phyloP scores from a whole-genome alignment of 2,113 vertebrate genomes.

The Lepus europaeus region DNA sequence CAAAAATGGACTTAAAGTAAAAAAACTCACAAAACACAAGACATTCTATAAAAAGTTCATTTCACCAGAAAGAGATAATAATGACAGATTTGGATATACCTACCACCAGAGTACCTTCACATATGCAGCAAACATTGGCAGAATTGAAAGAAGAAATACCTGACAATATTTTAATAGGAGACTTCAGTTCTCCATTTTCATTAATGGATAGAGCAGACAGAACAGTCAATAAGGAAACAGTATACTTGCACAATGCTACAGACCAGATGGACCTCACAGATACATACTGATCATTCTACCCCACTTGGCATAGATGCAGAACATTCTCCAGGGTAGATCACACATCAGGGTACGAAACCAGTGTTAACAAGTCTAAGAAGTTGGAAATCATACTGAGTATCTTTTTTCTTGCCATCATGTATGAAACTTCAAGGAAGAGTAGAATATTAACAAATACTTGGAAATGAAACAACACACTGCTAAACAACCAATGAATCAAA shows the following conservation, averaged over 20 bases:
- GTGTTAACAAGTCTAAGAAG: neutral
- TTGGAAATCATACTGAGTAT: neutral
- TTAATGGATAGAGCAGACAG: neutral
- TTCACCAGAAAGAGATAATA: neutral
- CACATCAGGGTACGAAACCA: neutral
- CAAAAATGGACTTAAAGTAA: neutral
- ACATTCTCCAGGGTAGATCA: neutral
- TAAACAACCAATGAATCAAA: neutral
- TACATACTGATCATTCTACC: neutral
- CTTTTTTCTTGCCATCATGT: neutral
- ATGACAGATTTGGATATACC: neutral
- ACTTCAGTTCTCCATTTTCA: neutral
- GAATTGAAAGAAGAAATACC: neutral
- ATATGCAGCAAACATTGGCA: neutral
- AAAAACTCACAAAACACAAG: neutral
- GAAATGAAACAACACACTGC: neutral
- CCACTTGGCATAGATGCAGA: neutral
- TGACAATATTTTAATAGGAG: neutral
- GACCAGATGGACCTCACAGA: neutral
- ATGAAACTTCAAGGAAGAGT: neutral
- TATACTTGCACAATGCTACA: neutral
- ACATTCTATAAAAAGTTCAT: neutral
- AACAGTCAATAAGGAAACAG: neutral
- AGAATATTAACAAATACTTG: neutral
- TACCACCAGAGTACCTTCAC: neutral